Evolutionary conservation across 2,888 invertebrate genomes (phyloP).

Genomic region (Bembecia ichneumoniformis): DNA sequence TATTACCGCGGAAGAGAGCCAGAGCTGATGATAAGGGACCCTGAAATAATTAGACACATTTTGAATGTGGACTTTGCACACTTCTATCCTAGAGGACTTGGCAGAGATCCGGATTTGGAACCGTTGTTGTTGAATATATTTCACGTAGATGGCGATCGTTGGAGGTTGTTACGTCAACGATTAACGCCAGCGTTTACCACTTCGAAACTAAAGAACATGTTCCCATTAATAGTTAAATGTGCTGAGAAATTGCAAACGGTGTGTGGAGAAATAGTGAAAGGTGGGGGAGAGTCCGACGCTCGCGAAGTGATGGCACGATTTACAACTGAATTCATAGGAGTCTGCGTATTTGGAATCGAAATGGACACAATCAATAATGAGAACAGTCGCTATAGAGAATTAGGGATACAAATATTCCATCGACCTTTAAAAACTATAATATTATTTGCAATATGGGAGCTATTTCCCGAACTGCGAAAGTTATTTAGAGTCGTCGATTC

Average conservation of each 20-base stretch:
- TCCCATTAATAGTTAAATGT: slow-evolving; percentile 43
- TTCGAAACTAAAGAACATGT: slow-evolving; percentile 48
- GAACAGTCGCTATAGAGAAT: slow-evolving; percentile 27
- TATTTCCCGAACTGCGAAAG: slow-evolving; percentile 2
- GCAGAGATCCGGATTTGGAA: slow-evolving; percentile 27
- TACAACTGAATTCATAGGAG: slow-evolving; percentile 43
- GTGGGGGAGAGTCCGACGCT: slow-evolving; percentile 22
- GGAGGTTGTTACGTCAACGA: slow-evolving; percentile 45
- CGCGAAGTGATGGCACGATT: slow-evolving; percentile 39
- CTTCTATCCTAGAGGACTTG: slow-evolving; percentile 32
- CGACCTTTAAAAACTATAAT: background rate
- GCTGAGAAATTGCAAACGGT: slow-evolving; percentile 34
- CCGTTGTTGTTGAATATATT: slow-evolving; percentile 37
- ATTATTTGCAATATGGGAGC: slow-evolving; percentile 1
- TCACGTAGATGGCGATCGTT: slow-evolving; percentile 39
- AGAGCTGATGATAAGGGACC: slow-evolving; percentile 38
- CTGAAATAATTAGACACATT: slow-evolving; percentile 32
- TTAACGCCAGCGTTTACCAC: slow-evolving; percentile 50
- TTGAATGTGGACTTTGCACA: slow-evolving; percentile 28
- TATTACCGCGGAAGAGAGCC: slow-evolving; percentile 37
- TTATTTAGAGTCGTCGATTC: slow-evolving; percentile 5
- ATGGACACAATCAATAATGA: slow-evolving; percentile 36
- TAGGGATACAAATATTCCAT: slow-evolving; percentile 10
- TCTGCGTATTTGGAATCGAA: slow-evolving; percentile 42
- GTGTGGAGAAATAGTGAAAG: slow-evolving; percentile 10